Evolutionary conservation across 2,113 vertebrate genomes (phyloP).

Genomic region (Marmota monax): DNA sequence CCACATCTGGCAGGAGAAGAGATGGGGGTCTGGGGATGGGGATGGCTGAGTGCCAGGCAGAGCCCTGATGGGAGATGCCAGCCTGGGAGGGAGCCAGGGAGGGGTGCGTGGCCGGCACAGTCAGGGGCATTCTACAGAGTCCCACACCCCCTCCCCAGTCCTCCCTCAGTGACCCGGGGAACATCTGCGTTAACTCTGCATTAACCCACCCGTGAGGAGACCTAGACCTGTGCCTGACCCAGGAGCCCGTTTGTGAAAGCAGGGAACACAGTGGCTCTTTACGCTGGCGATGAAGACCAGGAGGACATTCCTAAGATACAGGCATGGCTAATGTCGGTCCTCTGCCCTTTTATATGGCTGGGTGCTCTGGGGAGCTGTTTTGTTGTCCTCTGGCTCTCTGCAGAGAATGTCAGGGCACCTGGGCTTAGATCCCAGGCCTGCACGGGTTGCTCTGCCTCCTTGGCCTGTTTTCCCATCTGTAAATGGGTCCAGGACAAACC

Average conservation of each 20-base stretch:
- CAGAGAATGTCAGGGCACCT: not conserved
- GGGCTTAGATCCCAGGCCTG: not conserved
- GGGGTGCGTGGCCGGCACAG: not conserved
- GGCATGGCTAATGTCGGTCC: too few relatives aligned
- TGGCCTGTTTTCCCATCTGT: not conserved
- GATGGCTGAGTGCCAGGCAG: fast-evolving
- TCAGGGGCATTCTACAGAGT: fast-evolving
- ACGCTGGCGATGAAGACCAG: not conserved
- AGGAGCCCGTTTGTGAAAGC: fast-evolving
- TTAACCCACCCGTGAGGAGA: fast-evolving
- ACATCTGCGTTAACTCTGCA: not conserved
- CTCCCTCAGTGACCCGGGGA: not conserved
- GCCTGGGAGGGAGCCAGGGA: not conserved
- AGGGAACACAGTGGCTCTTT: not conserved
- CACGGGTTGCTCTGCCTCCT: not conserved
- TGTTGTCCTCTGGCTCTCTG: not conserved
- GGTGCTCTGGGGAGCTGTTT: not conserved
- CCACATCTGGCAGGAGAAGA: not conserved
- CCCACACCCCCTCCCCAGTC: not conserved
- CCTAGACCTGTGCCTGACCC: not conserved
- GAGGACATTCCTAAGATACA: not conserved
- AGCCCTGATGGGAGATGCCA: not conserved
- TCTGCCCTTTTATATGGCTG: fast-evolving
- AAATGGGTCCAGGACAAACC: not conserved
- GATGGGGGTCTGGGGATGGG: not conserved